Evolutionary conservation across 2,888 invertebrate species (phyloP), one percentile per base, ranked within the genome.

Genomic region (Tenthredo distinguenda): DNA sequence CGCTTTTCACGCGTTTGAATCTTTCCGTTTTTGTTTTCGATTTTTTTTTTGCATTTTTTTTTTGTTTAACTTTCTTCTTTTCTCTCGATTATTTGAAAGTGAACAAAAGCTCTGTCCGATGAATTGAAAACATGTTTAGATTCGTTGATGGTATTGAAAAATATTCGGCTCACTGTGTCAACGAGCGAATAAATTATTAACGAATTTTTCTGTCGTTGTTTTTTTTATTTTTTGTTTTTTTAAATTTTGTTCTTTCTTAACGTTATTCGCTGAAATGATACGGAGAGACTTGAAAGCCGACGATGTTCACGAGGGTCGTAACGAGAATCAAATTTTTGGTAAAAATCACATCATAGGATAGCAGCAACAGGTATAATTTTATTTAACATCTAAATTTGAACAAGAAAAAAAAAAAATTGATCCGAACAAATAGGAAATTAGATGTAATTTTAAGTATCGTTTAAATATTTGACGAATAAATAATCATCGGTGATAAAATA

Each of bases 271-370:
- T 34, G 62, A 58, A 58, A 81, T 81, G 81, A 62, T 40, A 62
- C 81, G 81, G 81, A 62, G 40, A 26, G 4, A 81, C 26, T 21
- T 7, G 3, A 18, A 26, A 26, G 21, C 62, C 62, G 62, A 40
- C n/a, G 81, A 81, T 31, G 58, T 62, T 26, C 62, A 58, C 81
- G 72, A 9, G 26, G 37, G 40, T 58, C 21, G 55, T 40, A 26
- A 77, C 5, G 77, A 55, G 4, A 21, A 40, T 37, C 9, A 34
- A 50, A 21, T 37, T 81, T 40, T 81, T 21, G 37, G 37, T 2
- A n/a, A 62, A 62, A 62, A 58, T 37, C 81, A 62, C 26, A 62
- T 81, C 81, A 37, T 40, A 81, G 81, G 81, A 81, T 81, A 81
- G 62, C 81, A 40, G 62, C 40, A n/a, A 26, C 58, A 62, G 81